These are phyloP conservation scores for Drosophila yooni DNA, from an alignment of 2,888 invertebrate genomes.

Conservation along the genomic window DNA sequence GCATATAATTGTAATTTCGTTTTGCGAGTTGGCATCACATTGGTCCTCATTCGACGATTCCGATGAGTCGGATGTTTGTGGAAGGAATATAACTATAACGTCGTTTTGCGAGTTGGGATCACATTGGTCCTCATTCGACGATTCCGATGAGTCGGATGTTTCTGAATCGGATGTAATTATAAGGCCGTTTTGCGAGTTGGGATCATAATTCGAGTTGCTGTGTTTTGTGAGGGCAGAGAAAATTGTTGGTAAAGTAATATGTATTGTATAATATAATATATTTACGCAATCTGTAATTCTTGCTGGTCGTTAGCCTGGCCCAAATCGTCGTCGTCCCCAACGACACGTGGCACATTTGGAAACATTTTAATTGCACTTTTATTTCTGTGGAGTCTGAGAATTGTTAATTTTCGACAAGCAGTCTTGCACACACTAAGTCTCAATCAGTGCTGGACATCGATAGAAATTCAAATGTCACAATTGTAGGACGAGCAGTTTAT, in stretches of 20 bases:
- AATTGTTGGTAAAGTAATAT: not conserved
- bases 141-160: not conserved
- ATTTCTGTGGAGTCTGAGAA: not conserved
- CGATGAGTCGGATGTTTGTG: not conserved
- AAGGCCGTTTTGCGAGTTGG: not conserved
- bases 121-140: not conserved
- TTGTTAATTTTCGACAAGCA: not conserved
- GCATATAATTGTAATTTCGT: too few relatives aligned
- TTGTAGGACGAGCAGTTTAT: not conserved
- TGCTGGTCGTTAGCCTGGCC: conserved; percentile 1
- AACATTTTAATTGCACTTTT: not conserved
- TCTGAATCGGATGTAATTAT: not conserved
- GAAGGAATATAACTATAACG: not conserved
- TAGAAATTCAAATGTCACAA: not conserved
- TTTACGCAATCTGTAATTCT: conserved; percentile 12
- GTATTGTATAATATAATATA: not conserved
- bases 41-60: conserved; percentile 2
- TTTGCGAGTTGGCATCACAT: not conserved
- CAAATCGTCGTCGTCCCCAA: conserved; percentile 53
- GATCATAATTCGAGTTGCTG: not conserved
- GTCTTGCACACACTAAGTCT: not conserved
- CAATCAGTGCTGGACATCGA: not conserved
- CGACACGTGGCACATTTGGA: conserved; percentile 45
- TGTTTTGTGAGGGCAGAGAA: not conserved
- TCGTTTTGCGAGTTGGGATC: not conserved